Conservation (phyloP, 1,140 invertebrate species). For the Helicoverpa armigera region DNA sequence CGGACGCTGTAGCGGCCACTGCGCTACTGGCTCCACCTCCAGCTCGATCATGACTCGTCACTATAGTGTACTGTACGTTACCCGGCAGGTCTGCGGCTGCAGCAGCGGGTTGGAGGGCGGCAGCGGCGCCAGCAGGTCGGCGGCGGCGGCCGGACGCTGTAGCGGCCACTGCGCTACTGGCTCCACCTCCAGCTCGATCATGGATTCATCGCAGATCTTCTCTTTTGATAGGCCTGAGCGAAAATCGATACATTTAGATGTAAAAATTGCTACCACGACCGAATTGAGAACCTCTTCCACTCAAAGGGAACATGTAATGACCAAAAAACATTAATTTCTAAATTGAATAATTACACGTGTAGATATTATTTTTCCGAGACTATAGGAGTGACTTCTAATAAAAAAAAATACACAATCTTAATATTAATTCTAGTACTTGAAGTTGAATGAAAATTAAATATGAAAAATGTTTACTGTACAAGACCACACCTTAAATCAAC, state of each 20-base stretch:
- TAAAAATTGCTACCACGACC: neutral
- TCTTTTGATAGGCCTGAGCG: conserved; percentile 92
- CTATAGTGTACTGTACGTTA: conserved; percentile 73
- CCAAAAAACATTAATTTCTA: too few species aligned
- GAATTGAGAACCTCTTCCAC: too few species aligned
- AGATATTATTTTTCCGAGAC: too few species aligned
- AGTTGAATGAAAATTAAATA: too few species aligned
- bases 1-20: conserved; percentile 94
- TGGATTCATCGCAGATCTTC: conserved; percentile 96
- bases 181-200: conserved; percentile 95
- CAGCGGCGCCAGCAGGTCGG: conserved; percentile 91
- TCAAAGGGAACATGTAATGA: too few species aligned
- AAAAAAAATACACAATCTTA: too few species aligned
- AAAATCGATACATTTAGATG: neutral
- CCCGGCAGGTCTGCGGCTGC: conserved; percentile 72
- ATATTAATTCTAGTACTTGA: too few species aligned
- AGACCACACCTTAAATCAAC: too few species aligned
- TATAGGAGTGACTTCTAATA: too few species aligned
- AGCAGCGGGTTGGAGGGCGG: conserved; percentile 86
- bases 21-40: conserved; percentile 93
- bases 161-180: conserved; percentile 96
- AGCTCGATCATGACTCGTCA: conserved; percentile 97
- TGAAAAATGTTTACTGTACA: too few species aligned
- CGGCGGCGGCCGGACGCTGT: conserved; percentile 89
- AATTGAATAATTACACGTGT: too few species aligned